phyloP scores from a whole-genome alignment of 2,113 vertebrate genomes.

The Onychostoma macrolepis region DNA sequence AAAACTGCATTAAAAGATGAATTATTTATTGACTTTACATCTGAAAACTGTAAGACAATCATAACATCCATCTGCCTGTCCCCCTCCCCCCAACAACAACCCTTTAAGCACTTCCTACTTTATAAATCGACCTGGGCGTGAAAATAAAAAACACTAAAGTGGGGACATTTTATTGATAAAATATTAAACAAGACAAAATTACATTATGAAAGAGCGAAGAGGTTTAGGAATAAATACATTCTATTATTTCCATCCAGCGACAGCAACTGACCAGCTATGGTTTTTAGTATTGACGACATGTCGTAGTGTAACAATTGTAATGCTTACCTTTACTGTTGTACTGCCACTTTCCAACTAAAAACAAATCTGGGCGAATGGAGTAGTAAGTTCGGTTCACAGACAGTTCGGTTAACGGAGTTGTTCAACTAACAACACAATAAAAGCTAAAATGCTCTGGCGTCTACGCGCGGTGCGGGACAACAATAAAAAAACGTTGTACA shows the following conservation, averaged over 20 bases:
- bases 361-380: background rate
- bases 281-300: background rate
- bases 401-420: background rate
- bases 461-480: background rate
- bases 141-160: background rate
- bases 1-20: background rate
- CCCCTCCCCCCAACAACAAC: background rate
- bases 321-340: background rate
- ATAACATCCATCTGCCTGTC: background rate
- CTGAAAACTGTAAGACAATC: background rate
- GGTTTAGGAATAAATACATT: background rate
- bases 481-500: background rate
- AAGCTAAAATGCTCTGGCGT: background rate
- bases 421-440: background rate
- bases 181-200: background rate
- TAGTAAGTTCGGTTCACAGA: too few species aligned
- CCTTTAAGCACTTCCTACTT: slow-evolving; percentile 30
- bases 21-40: background rate
- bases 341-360: background rate
- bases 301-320: background rate
- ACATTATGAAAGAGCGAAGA: background rate
- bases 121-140: background rate
- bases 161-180: background rate
- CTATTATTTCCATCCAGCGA: background rate
- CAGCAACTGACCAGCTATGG: background rate